Base-by-base conservation (phyloP, 2,113 vertebrate species). In the Seriola dumerili region DNA sequence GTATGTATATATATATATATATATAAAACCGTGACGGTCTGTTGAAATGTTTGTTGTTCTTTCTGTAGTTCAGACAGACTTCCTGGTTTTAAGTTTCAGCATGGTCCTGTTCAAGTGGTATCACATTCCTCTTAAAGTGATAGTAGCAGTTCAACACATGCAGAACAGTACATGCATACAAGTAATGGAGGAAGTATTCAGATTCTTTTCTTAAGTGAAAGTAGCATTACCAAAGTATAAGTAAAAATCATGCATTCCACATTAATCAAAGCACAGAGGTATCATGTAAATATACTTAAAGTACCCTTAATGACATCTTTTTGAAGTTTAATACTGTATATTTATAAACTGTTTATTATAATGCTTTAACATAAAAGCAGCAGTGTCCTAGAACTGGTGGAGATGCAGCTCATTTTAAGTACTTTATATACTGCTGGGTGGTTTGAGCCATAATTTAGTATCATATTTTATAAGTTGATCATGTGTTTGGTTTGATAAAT, bases 11-110 rank as follows among this genome's bases (percentile, higher is more conserved):
- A 8, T 7, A 29, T 29, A 29, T 29, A 29, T 34, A 4, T 78
- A 7, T 16, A 10, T n/a, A 4, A 64, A 42, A 42, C 40, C 8
- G 17, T 8, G 12, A 74, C 5, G 44, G 17, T 87, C 66, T 71
- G 44, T 29, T 61, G 44, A 59, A 58, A 50, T 58, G n/a, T 52
- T 62, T 78, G 65, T 80, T 92, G 40, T 71, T 70, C 19, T 86
- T 65, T 68, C n/a, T 1, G 1, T 0, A 3, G n/a, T 54, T 78
- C 4, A 65, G 58, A 52, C 55, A 77, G 50, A 58, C 8, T 92
- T 91, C 83, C 85, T 86, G 76, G 84, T 85, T 87, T 91, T n/a
- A 62, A 34, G 72, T 91, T 87, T 76, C 85, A 64, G 16, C 29
- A 3, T 65, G 36, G 59, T 55, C 0, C 0, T 1, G 4, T 17